Percentiles rank a stretch among this genome's conserved stretches.
phyloP scores from a whole-genome alignment of 1,140 invertebrate genomes.

The Steinernema khuongi region DNA sequence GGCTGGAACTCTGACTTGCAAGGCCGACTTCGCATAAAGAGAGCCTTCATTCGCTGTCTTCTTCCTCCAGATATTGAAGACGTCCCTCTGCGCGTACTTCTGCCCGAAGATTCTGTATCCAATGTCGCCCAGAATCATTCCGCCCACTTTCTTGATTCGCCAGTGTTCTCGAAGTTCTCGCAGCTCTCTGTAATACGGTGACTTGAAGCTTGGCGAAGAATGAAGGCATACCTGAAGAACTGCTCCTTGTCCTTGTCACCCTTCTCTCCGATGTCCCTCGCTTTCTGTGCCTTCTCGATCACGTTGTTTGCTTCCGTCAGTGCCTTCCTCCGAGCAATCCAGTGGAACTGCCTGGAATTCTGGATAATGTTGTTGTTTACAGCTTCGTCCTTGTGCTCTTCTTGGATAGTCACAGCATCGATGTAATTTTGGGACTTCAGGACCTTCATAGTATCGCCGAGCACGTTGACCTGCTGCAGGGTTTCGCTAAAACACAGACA shows the following conservation, averaged over 20 bases:
- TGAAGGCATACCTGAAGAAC: constrained; percentile 1
- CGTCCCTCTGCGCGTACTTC: not conserved
- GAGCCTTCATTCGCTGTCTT: not conserved
- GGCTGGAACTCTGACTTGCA: not conserved
- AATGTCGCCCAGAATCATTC: constrained; percentile 5
- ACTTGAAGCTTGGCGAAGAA: not conserved
- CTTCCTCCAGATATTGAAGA: constrained; percentile 5
- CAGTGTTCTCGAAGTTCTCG: constrained; percentile 4
- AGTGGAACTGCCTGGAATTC: no score
- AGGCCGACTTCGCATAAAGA: not conserved
- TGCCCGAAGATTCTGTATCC: not conserved
- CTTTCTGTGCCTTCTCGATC: constrained; percentile 1
- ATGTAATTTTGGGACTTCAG: not conserved
- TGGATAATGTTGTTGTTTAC: no score
- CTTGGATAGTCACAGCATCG: not conserved
- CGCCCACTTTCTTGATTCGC: not conserved
- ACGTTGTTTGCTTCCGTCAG: not conserved
- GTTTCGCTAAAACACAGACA: not conserved
- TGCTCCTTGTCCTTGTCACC: not conserved
- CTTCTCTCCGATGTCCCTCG: not conserved
- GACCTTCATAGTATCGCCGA: not conserved
- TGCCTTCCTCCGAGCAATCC: not conserved
- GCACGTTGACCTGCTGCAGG: not conserved
- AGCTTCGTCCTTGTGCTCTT: not conserved
- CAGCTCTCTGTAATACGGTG: not conserved